Evolutionary conservation across 1,140 invertebrate genomes (phyloP).

Genomic region (Ceratosolen solmsi): DNA sequence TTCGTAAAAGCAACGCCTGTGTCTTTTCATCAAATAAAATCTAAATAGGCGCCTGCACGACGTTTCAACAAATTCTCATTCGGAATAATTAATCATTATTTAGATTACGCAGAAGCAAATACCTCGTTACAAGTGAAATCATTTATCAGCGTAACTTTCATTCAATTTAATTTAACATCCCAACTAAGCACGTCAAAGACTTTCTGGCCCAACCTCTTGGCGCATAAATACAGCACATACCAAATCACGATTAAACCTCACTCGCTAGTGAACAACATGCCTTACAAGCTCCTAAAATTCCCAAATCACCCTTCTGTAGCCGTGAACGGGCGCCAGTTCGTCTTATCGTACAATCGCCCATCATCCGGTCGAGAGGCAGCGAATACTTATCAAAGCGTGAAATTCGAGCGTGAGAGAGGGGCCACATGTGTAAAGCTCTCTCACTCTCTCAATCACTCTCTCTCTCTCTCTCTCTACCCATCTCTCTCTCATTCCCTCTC

Average conservation of each 20-base stretch:
- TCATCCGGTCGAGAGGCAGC: constrained; percentile 2
- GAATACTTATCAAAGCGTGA: constrained; percentile 41
- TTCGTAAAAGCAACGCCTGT: too few species aligned
- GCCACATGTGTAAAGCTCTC: not conserved
- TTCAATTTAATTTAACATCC: not conserved
- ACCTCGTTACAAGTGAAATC: not conserved
- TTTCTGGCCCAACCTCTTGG: not conserved
- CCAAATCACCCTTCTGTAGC: constrained; percentile 7
- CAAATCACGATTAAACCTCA: constrained; percentile 8
- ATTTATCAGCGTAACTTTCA: not conserved
- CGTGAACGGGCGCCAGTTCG: constrained; percentile 2
- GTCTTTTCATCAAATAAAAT: not conserved
- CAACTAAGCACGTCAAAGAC: not conserved
- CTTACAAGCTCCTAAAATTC: constrained; percentile 11
- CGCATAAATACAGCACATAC: not conserved
- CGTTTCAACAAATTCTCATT: not conserved
- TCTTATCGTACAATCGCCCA: constrained; percentile 28
- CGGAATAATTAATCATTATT: not conserved
- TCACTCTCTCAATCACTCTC: not conserved
- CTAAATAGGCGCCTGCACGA: not conserved
- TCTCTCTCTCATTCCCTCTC: constrained; percentile 28
- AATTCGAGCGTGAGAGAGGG: constrained; percentile 6
- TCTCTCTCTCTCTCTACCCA: not conserved
- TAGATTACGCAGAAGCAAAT: not conserved
- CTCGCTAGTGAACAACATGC: not conserved